Evolutionary conservation across 2,797 vertebrate species (phyloP), one percentile per base, ranked within the genome.

Genomic region (Cottoperca gobio): DNA sequence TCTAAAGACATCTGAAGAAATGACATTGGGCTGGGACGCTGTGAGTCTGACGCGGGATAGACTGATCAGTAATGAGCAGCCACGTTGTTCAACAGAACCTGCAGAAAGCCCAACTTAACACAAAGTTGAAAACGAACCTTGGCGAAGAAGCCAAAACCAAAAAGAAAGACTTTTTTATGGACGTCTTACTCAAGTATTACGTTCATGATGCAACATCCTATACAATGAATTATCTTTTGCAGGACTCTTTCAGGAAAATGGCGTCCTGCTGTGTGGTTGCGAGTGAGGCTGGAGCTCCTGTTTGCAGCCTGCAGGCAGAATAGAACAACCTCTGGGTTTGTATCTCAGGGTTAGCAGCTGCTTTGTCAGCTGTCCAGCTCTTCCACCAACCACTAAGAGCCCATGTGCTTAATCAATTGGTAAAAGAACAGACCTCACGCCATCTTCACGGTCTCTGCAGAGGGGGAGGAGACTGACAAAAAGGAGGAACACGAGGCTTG

Each of bases 361-460:
- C 86, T 75, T 77, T 55, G 79, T 91, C 92, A 90, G 88, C 88
- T 76, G 74, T 74, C 76, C 75, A 49, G 60, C 73, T 61, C 62
- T 43, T 73, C 70, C 70, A 43, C 19, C 3, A 73, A 81, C n/a
- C 75, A 74, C 83, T 86, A 54, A 49, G 67, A 87, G 72, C 37
- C 37, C 50, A 86, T 86, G 70, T 78, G 61, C 78, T 80, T 91
- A 82, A 91, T 85, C 73, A 83, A 55, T 79, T 86, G 83, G 82
- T 78, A 86, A 83, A 87, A 87, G 40, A 70, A 37, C 35, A 72
- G 73, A 81, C 28, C 72, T 78, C 75, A 63, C 46, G n/a, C 59
- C 66, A 58, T 73, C 70, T 49, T 43, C 55, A 8, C 17, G 0
- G 23, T 54, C 42, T 61, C 63, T 70, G 28, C 28, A 24, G 19